phyloP scores from a whole-genome alignment of 1,140 invertebrate species.

The Lepeophtheirus salmonis region DNA sequence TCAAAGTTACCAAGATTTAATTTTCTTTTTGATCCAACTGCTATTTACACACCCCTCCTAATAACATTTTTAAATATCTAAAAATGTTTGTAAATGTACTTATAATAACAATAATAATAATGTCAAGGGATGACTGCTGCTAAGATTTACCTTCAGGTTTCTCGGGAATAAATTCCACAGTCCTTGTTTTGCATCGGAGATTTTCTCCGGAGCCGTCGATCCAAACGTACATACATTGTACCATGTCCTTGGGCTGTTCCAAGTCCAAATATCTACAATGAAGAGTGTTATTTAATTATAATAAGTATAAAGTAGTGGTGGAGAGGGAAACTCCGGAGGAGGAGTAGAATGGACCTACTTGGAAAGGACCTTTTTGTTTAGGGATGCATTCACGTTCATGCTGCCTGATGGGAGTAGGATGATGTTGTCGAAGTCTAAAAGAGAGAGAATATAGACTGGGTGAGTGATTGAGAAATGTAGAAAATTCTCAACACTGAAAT shows the following conservation, averaged over 20 bases:
- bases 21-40: no score
- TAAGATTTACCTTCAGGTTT: constrained; percentile 38
- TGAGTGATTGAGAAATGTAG: no score
- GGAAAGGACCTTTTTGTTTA: not conserved
- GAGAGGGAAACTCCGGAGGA: no score
- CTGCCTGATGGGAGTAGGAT: not conserved
- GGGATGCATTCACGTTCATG: not conserved
- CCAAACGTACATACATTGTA: constrained; percentile 82
- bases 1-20: no score
- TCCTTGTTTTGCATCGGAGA: constrained; percentile 67
- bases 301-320: not conserved
- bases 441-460: no score
- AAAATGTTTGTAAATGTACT: no score
- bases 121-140: no score
- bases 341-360: not conserved
- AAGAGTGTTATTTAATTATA: not conserved
- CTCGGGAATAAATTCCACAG: constrained; percentile 54
- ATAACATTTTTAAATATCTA: no score
- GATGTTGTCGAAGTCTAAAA: not conserved
- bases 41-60: no score
- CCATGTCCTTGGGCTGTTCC: constrained; percentile 49
- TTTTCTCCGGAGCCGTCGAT: constrained; percentile 82
- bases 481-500: not conserved
- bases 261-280: constrained; percentile 43
- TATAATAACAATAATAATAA: no score